Conservation (phyloP, 2,888 invertebrate species). For the Diploptera punctata region DNA sequence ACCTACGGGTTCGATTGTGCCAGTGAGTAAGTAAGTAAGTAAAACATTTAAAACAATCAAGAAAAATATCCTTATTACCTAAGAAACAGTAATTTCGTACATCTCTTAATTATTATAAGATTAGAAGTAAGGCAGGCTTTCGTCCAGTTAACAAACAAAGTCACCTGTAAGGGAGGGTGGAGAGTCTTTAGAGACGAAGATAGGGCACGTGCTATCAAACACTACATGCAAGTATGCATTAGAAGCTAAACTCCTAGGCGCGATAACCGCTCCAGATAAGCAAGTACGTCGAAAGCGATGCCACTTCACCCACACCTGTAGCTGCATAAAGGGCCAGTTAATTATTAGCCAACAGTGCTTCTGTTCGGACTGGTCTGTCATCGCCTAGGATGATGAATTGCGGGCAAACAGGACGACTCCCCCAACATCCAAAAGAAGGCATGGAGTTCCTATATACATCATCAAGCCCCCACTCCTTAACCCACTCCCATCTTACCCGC, state of each 20-base stretch:
- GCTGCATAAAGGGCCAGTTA: constrained; percentile 36
- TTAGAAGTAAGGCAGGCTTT: too few species aligned
- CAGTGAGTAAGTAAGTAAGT: too few species aligned
- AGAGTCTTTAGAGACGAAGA: constrained; percentile 26
- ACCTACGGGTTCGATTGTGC: too few species aligned
- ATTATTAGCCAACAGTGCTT: constrained; percentile 33
- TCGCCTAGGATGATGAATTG: constrained; percentile 33
- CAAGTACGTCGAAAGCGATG: constrained; percentile 6
- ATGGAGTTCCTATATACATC: constrained; percentile 7
- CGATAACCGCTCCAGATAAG: constrained; percentile 19
- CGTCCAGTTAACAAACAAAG: not conserved
- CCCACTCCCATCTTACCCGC: constrained; percentile 7
- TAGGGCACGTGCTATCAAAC: constrained; percentile 37
- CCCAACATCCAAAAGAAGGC: constrained; percentile 26
- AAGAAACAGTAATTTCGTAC: too few species aligned
- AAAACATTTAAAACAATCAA: too few species aligned
- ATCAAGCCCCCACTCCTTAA: not conserved
- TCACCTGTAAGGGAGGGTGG: constrained; percentile 11
- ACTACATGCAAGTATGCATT: constrained; percentile 18
- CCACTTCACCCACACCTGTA: constrained; percentile 27
- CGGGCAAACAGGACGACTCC: constrained; percentile 28
- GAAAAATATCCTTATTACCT: too few species aligned
- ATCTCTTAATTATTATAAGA: too few species aligned
- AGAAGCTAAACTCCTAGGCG: constrained; percentile 25
- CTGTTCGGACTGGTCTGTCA: constrained; percentile 24